Evolutionary conservation across 2,888 invertebrate genomes (phyloP).

Genomic region (Therioaphis trifolii): DNA sequence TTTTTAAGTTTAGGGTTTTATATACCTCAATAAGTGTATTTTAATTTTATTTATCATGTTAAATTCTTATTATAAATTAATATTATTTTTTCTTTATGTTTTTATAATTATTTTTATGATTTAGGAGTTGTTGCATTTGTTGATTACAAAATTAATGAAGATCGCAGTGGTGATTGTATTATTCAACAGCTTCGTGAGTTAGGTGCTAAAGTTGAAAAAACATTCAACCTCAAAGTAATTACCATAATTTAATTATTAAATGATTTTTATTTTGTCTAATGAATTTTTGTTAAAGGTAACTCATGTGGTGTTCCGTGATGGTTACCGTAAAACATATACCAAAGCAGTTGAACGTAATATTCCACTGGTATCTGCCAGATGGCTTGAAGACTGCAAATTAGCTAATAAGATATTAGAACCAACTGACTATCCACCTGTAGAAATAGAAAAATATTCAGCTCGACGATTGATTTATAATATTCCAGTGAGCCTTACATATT

Average conservation of each 20-base stretch:
- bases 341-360: conserved; percentile 47
- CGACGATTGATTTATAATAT: background rate
- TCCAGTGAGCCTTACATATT: conserved; percentile 3
- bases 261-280: background rate
- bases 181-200: background rate
- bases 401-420: conserved; percentile 51
- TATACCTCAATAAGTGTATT: too few species aligned
- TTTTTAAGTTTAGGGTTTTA: too few species aligned
- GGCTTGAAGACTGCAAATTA: conserved; percentile 25
- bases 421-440: conserved; percentile 11
- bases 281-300: conserved; percentile 34
- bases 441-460: conserved; percentile 28
- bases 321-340: conserved; percentile 34
- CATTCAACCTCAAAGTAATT: conserved; percentile 45
- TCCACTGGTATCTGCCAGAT: conserved; percentile 52
- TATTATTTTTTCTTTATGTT: background rate
- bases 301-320: conserved; percentile 49
- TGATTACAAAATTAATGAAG: conserved; percentile 43
- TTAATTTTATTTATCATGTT: background rate
- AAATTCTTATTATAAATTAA: background rate
- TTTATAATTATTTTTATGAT: background rate
- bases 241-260: background rate
- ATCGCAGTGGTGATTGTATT: background rate
- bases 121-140: conserved; percentile 49
- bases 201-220: conserved; percentile 53